These are phyloP conservation scores for Chamaetylas fuelleborni DNA, from an alignment of 2,113 vertebrate genomes.

Conservation along the genomic window DNA sequence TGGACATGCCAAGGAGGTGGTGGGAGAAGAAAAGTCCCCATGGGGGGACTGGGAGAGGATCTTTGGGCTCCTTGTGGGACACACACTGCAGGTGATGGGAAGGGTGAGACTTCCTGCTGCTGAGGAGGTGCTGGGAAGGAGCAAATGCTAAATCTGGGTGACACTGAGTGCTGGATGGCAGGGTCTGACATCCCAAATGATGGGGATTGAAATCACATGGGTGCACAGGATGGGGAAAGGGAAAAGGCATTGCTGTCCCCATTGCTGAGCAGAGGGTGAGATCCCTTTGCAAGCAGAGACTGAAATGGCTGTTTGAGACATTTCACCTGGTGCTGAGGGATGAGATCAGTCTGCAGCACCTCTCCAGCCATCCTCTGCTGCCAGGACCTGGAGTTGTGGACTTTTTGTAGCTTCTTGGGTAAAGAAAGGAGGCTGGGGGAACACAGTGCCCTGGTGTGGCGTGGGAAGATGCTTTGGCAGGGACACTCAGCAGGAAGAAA, in stretches of 20 bases:
- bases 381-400: background rate
- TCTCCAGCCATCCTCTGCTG: background rate
- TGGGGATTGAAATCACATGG: rapidly evolving
- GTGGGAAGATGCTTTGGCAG: background rate
- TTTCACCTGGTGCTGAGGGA: rapidly evolving
- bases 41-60: background rate
- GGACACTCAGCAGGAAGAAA: background rate
- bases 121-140: background rate
- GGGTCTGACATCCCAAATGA: background rate
- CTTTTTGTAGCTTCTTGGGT: background rate
- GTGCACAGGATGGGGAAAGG: background rate
- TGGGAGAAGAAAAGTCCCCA: background rate
- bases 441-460: background rate
- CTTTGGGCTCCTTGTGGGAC: background rate
- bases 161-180: background rate
- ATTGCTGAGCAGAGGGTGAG: background rate
- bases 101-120: background rate
- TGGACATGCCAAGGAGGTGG: background rate
- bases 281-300: background rate
- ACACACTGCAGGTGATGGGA: background rate
- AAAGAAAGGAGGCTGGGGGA: background rate
- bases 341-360: background rate
- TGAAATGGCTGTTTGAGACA: background rate
- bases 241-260: background rate
- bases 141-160: background rate